Base-by-base conservation (phyloP, 2,888 invertebrate genomes). In the Agrochola litura region DNA sequence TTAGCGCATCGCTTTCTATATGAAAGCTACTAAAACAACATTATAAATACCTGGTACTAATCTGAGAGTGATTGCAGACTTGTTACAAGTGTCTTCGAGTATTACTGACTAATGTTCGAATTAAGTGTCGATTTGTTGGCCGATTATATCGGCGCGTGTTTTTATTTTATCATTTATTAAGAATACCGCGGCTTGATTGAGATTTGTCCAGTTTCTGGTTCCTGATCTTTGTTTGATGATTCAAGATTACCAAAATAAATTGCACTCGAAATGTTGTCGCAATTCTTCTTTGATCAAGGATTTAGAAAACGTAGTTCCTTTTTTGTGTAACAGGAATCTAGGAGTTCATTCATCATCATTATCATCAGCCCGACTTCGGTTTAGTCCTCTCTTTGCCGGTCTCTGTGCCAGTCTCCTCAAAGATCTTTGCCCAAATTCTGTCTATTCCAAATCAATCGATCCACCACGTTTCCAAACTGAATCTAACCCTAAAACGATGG, bases 1-100 rank as follows among this genome's bases (percentile, higher is more conserved):
- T 86, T 88, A 88, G 81, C 84, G 79, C 88, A 85, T 88, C 83
- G 88, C 86, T 86, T 89, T 89, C 88, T 86, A 84, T 90, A 88
- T 88, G 86, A 85, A 87, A 86, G 86, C 73, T 84, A 86, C 84
- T 88, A 74, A 78, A 85, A 85, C 79, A 74, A 67, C 67, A 78
- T 78, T 86, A 86, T 89, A 88, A 90, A 89, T 89, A 88, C 83
- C 78, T 72, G 66, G 72, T 25, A 71, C 73, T 86, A 88, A 86
- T 88, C 88, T 83, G 43, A 61, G 78, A 85, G 72, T 83, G 88
- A 88, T 88, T 75, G 81, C 71, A 14, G 63, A 68, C 46, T 63
- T 81, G 77, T 76, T 79, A 83, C 81, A 86, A 73, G 73, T 79
- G 75, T 86, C 81, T 77, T 70, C 66, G 69, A 10, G 67, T 88